Base-by-base conservation (phyloP, 2,797 vertebrate species). In the Rhinichthys osculus region DNA sequence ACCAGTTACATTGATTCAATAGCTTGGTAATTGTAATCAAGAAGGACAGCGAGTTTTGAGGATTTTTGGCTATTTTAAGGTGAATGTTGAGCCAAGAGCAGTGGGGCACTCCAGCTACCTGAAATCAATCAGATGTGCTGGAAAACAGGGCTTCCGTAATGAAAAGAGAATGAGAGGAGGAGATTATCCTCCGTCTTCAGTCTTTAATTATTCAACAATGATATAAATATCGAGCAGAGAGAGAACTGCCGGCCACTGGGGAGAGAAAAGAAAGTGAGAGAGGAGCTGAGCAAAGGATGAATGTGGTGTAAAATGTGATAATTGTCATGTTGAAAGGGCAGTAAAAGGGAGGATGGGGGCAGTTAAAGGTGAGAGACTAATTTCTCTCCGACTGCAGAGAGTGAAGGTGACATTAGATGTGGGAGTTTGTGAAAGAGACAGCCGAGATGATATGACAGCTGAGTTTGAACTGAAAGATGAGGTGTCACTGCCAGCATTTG, bases 121-220 rank as follows among this genome's bases (percentile, higher is more conserved):
- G 71, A 83, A 88, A 87, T 85, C 54, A 67, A 88, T 85, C 72
- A 44, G 87, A 81, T 81, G 74, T 81, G 73, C 54, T 47, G 16
- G 42, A 74, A 33, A 79, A 67, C 16, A 52, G 42, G 82, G 71
- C 64, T 47, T 62, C 67, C 64, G 79, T 89, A 87, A 87, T 81
- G 82, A 90, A 88, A 84, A 85, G 85, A 87, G 85, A 88, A 66
- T 23, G 70, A 87, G 87, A 84, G 78, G n/a, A 64, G 70, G 78
- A 84, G 88, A 90, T 91, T 90, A 87, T 90, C 88, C 91, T 89
- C 90, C 78, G 66, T 90, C 40, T 85, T 86, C 71, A 81, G 19
- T 19, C 82, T 92, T 94, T 87, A 94, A 93, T 94, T 92, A 94
- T 94, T 94, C 89, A 95, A 89, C 86, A 90, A 86, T 82, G 87